Conservation (phyloP, 2,113 vertebrate species). For the Ploceus nigricollis region DNA sequence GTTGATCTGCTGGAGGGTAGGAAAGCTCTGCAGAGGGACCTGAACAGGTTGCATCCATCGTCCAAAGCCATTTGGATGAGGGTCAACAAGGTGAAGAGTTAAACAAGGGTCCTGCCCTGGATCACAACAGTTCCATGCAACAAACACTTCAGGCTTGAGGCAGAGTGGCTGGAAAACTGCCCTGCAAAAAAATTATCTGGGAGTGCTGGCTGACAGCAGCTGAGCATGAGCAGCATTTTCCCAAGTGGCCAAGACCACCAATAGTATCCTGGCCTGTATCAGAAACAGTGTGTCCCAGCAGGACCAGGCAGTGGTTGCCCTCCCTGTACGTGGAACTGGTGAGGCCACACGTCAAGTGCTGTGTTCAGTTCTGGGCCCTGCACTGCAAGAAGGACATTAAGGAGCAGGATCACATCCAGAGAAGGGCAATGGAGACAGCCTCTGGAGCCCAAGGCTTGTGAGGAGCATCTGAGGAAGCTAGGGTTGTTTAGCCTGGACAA, state of each 20-base stretch:
- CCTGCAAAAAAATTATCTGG: not conserved
- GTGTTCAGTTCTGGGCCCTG: not conserved
- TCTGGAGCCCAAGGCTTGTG: not conserved
- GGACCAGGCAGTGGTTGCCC: not conserved
- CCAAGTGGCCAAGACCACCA: not conserved
- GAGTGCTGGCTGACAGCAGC: not conserved
- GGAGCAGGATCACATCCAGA: not conserved
- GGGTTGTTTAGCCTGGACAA: not conserved
- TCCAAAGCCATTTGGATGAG: not conserved
- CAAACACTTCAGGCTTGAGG: not conserved
- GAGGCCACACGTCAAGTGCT: not conserved
- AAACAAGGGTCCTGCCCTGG: not conserved
- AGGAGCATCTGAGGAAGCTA: not conserved
- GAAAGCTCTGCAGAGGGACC: not conserved
- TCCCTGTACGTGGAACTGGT: rapidly evolving
- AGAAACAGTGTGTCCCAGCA: not conserved
- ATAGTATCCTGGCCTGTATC: not conserved
- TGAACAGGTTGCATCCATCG: rapidly evolving
- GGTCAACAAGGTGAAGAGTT: not conserved
- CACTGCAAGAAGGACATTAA: not conserved
- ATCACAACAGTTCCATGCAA: no score
- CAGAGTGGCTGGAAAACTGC: not conserved
- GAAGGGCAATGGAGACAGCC: not conserved
- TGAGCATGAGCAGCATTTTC: not conserved
- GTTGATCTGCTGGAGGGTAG: not conserved